Evolutionary conservation across 2,113 vertebrate species (phyloP), one percentile per base, ranked within the genome.

Genomic region (Myiozetetes cayanensis): DNA sequence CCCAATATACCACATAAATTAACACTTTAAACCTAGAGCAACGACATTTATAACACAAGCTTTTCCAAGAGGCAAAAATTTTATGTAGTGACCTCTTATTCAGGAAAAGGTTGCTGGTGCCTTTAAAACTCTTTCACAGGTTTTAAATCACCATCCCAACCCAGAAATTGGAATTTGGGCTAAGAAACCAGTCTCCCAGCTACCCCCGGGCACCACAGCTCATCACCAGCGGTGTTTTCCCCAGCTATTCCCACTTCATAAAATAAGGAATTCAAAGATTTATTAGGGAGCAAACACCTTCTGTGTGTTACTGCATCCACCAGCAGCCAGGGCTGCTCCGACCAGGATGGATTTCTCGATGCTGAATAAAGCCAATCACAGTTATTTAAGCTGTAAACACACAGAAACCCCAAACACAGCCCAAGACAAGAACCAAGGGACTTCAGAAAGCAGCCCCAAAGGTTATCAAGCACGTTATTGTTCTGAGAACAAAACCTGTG

Each of bases 21-120:
- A 96, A 91, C 87, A 91, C 91, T 93, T 95, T 90, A 87, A 91
- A 97, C 85, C 85, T 90, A 74, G 80, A 71, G 71, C 87, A 67
- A 84, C 59, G 6, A 71, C 50, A 14, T 72, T 88, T 68, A 44
- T 21, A 83, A 91, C 31, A 28, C 0, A 13, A 71, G 27, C 59
- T 55, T 59, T 63, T 92, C 95, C 94, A 47, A 31, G 87, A 61
- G 85, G 85, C 33, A 89, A 87, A 84, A 43, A 30, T 47, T 93
- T 74, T 76, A 76, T 56, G 87, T 10, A 81, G 85, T 0, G 6
- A 92, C 55, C 67, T 82, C 75, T 81, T 87, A 49, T 16, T 92
- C 72, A 77, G 16, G 55, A 43, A 71, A 61, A 63, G 53, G 43
- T 18, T 37, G 35, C 22, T 20, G n/a, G 55, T 31, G 46, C 61